phyloP scores from a whole-genome alignment of 2,113 vertebrate genomes.

The Arizona elegans region DNA sequence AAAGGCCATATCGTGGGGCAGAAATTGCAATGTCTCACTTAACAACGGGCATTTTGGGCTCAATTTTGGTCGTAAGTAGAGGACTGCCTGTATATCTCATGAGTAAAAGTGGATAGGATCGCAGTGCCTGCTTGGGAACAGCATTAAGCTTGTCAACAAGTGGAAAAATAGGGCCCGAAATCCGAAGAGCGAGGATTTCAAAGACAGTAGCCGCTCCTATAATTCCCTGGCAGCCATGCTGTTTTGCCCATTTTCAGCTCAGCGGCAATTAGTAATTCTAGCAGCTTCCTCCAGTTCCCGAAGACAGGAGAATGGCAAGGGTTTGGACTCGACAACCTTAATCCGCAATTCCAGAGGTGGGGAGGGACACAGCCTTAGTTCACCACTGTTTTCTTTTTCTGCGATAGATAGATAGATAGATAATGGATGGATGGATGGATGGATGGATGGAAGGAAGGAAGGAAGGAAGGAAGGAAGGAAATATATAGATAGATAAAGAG shows the following conservation, averaged over 20 bases:
- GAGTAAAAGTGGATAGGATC: background rate
- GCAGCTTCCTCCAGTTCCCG: conserved; percentile 23
- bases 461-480: too few species aligned
- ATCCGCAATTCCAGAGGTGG: background rate
- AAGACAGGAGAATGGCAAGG: background rate
- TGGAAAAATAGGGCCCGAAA: background rate
- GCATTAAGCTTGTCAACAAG: background rate
- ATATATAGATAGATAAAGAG: too few species aligned
- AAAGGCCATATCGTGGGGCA: too few species aligned
- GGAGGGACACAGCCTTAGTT: too few species aligned
- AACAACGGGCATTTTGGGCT: fast-evolving
- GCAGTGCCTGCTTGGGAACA: background rate
- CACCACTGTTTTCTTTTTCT: too few species aligned
- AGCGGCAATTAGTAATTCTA: conserved; percentile 20
- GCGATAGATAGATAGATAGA: too few species aligned
- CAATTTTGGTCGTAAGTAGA: too few species aligned
- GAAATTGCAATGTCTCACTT: too few species aligned
- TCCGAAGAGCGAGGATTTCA: fast-evolving
- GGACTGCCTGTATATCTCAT: background rate
- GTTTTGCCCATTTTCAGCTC: background rate
- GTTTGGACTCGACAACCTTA: background rate
- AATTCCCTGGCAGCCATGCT: conserved; percentile 22
- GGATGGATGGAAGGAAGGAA: too few species aligned
- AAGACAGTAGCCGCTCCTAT: conserved; percentile 11
- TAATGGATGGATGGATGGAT: too few species aligned